Base-by-base conservation (phyloP, 2,797 vertebrate genomes). In the Oryzias sinensis region DNA sequence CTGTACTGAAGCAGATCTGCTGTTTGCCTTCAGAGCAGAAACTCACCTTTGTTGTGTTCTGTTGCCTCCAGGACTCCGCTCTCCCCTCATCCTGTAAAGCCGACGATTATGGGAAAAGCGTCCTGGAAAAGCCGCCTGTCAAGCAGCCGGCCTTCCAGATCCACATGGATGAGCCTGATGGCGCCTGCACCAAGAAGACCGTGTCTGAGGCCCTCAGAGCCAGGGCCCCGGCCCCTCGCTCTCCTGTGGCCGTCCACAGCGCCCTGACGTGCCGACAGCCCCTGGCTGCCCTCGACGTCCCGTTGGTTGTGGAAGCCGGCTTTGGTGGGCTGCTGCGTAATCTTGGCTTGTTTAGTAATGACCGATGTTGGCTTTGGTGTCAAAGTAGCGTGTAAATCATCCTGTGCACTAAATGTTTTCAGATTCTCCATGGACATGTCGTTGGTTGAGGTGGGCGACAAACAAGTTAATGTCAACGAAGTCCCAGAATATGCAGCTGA, bases 381-480 rank as follows among this genome's bases (percentile, higher is more conserved):
- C 18, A 18, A 18, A 18, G 4, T 44, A 17, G 13, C 18, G 18
- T 5, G 4, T n/a, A n/a, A n/a, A n/a, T 18, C 5, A 5, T 9
- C 24, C 3, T 20, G 4, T 16, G 0, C 0, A 11, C 6, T 58
- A 43, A 70, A 55, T 58, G 2, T 56, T 48, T n/a, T 14, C 69
- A 98, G 97, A 94, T 64, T 98, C 96, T 48, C 94, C 16, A 96
- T 96, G 96, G 97, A 98, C 65, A 96, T 98, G 91, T 98, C 96
- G 0, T 54, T 97, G 71, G 72, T 92, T 24, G 95, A 95, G 53
- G 50, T 80, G 1, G 95, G 96, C 54, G 95, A 95, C 53, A 94
- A 88, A 47, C 59, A 58, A 0, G 4, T 72, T 15, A 83, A 82
- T 4, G 92, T 93, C 68, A 96, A 94, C 22, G 90, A 94, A 0